phyloP scores from a whole-genome alignment of 1,140 invertebrate genomes.

The Hesperophylax magnus region DNA sequence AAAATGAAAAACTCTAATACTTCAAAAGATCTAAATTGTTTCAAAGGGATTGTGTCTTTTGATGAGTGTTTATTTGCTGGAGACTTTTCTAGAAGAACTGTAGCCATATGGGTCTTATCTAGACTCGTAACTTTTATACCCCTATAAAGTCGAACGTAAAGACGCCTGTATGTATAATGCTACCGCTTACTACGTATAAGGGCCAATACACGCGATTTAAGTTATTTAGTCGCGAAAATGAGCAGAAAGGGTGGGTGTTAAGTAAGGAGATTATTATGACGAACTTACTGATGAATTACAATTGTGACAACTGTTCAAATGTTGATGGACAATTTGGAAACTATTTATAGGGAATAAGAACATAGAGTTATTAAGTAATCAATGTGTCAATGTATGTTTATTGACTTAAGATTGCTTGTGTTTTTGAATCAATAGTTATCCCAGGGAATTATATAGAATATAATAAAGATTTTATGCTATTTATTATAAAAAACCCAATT shows the following conservation, averaged over 20 bases:
- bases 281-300: too few species aligned
- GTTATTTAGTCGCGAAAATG: conserved; percentile 1
- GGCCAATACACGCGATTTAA: conserved; percentile 2
- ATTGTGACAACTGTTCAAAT: too few species aligned
- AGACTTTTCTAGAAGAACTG: not conserved
- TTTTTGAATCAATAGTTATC: too few species aligned
- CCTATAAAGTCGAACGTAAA: conserved; percentile 54
- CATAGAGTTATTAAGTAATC: too few species aligned
- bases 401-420: too few species aligned
- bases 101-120: conserved; percentile 41
- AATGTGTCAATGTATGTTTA: too few species aligned
- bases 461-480: too few species aligned
- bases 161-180: conserved; percentile 62
- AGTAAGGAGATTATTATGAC: too few species aligned
- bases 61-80: not conserved
- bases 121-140: conserved; percentile 69
- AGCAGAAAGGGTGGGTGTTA: not conserved
- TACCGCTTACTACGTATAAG: conserved; percentile 23
- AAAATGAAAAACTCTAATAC: not conserved
- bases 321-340: too few species aligned
- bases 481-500: too few species aligned
- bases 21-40: not conserved
- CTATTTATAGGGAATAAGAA: too few species aligned
- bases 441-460: too few species aligned
- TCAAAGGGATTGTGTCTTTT: not conserved